Base-by-base conservation (phyloP, 1,140 invertebrate genomes). In the Ceratitis capitata region DNA sequence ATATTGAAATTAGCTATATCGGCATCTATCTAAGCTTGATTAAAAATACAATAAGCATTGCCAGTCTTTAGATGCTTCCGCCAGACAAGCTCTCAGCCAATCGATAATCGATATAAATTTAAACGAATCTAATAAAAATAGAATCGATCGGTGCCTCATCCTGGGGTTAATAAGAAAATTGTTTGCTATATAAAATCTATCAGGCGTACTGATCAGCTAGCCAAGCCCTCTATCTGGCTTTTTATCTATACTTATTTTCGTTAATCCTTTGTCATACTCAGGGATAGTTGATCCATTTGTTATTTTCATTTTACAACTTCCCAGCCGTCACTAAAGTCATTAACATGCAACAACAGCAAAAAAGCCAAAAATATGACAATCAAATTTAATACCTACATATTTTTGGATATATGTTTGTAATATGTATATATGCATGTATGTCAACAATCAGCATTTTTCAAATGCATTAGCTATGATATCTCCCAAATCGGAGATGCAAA, bases 401-500 rank as follows among this genome's bases (percentile, higher is more conserved):
- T 23, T 14, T n/a, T 6, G 14, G 16, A 45, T 45, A 78, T 47
- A 14, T 45, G 39, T 78, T 78, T 53, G 19, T n/a, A n/a, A n/a
- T n/a, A n/a, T n/a, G n/a, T 53, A 53, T n/a, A 56, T 5, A n/a
- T 56, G 19, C 51, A n/a, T 61, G 5, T 45, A 35, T 78, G 69
- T 39, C 69, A 78, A 78, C 39, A 10, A 23, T 26, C 69, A n/a
- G n/a, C n/a, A n/a, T 42, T 45, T 45, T 42, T 45, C 69, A 78
- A 78, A 78, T 78, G 39, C 39, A 78, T 78, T 78, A 78, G 69
- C 69, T 45, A 78, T 12, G 42, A 78, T 78, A 78, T 10, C 42
- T 78, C 35, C 69, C 69, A 45, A 78, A 45, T 26, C 69, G 69
- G n/a, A 12, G 19, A 47, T 23, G 12, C 7, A 23, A 45, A 45